Evolutionary conservation across 2,888 invertebrate species (phyloP).

Genomic region (Phytoseiulus persimilis): DNA sequence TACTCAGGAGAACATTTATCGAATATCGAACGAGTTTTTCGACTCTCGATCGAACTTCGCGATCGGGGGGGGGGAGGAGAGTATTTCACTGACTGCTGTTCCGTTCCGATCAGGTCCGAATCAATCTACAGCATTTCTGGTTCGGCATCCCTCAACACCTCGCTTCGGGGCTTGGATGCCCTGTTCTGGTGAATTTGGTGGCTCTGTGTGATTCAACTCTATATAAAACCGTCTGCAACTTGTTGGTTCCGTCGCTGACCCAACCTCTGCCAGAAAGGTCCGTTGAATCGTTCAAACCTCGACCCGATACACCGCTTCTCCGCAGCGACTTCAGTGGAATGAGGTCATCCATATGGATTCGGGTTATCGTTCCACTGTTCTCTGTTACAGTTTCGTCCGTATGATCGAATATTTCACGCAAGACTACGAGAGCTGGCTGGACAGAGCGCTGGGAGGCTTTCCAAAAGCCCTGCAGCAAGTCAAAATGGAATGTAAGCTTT

Average conservation of each 20-base stretch:
- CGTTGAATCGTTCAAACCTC: conserved; percentile 38
- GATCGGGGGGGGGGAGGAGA: too few relatives aligned
- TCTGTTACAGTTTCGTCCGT: conserved; percentile 49
- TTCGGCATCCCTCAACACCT: conserved; percentile 53
- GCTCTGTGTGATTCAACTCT: conserved; percentile 54
- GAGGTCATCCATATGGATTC: too few relatives aligned
- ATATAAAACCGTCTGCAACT: conserved; percentile 52
- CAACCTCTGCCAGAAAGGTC: conserved; percentile 52
- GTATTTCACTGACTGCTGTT: background rate
- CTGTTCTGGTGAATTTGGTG: conserved; percentile 51
- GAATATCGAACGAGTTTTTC: too few relatives aligned
- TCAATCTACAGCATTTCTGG: conserved; percentile 52
- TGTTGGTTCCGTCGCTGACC: conserved; percentile 52
- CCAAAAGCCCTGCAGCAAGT: conserved; percentile 51
- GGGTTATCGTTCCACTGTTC: background rate
- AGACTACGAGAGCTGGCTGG: conserved; percentile 52
- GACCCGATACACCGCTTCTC: too few relatives aligned
- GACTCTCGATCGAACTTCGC: too few relatives aligned
- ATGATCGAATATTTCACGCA: conserved; percentile 52
- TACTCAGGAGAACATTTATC: too few relatives aligned
- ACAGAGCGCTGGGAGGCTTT: conserved; percentile 50
- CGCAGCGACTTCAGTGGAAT: too few relatives aligned
- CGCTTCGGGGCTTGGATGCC: conserved; percentile 49
- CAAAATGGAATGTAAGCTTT: conserved; percentile 52
- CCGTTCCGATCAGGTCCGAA: conserved; percentile 50